Evolutionary conservation across 2,797 vertebrate genomes (phyloP), one percentile per base, ranked within the genome.

Genomic region (Chaetophractus vellerosus): DNA sequence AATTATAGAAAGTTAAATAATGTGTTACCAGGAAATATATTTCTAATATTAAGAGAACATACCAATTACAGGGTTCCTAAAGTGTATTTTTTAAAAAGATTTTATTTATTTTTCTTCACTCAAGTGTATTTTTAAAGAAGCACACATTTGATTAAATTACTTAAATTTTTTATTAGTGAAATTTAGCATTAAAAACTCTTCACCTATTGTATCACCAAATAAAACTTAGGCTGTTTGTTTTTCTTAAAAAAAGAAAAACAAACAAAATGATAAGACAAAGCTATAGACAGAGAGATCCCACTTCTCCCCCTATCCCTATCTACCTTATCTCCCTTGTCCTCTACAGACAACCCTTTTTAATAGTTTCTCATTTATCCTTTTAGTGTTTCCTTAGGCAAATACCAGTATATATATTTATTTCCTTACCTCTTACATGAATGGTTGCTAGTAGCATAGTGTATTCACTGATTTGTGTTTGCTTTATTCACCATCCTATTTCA

Each of bases 181-280:
- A 85, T 0, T 87, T 91, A 64, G 97, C 86, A 96, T 97, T 97
- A 96, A 76, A 18, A 91, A 76, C 18, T 92, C 88, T 89, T 64
- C 28, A 21, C 80, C 97, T 98, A 31, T 96, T 98, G 97, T 98
- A 96, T 98, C 98, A 98, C 98, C 98, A 99, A 99, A 99, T 99
- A 99, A 99, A 99, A 97, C 96, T 98, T 98, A 98, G 99, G 99
- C 99, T 99, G 99, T 99, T n/a, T 99, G 99, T 99, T 88, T 97
- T 97, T 95, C 52, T 19, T 19, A 15, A 52, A 52, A 52, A 52
- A 52, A 16, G 21, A 55, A 4, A 55, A 55, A 55, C 3, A 55
- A 16, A 15, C 50, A 52, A 52, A 55, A 55, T 55, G 79, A 78
- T 9, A 36, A 64, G 61, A 75, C 63, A 85, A 96, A 16, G 12